Conservation (phyloP, 2,797 vertebrate species). For the Sebastolobus alascanus region DNA sequence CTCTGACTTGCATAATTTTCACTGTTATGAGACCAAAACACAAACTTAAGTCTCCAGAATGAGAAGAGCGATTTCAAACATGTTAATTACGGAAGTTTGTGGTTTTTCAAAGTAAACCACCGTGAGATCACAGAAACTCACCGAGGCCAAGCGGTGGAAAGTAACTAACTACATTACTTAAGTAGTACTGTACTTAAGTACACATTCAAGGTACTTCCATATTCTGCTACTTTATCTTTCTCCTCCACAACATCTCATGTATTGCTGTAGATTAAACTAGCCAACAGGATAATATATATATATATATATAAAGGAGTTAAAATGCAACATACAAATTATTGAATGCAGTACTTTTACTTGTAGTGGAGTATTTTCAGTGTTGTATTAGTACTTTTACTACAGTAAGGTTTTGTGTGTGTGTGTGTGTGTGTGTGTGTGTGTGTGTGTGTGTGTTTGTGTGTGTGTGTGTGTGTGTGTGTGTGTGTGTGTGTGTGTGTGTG, state of each 20-base stretch:
- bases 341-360: neutral
- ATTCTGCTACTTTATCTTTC: neutral
- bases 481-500: neutral
- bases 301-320: too few species aligned
- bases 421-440: slow-evolving; percentile 1
- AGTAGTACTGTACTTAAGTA: neutral
- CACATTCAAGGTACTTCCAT: neutral
- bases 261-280: too few species aligned
- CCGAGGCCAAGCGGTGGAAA: neutral
- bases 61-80: neutral
- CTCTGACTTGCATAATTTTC: neutral
- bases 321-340: too few species aligned
- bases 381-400: neutral
- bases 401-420: neutral
- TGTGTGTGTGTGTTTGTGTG: neutral
- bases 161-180: neutral
- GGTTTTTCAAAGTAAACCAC: slow-evolving; percentile 4
- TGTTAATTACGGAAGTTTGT: slow-evolving; percentile 9
- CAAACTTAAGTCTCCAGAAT: neutral
- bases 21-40: neutral
- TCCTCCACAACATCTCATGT: neutral
- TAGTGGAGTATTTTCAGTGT: neutral
- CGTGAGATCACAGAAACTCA: neutral
- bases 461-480: neutral
- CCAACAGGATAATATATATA: too few species aligned